Evolutionary conservation across 1,140 invertebrate species (phyloP), one percentile per base, ranked within the genome.

Genomic region (Homalodisca vitripennis): DNA sequence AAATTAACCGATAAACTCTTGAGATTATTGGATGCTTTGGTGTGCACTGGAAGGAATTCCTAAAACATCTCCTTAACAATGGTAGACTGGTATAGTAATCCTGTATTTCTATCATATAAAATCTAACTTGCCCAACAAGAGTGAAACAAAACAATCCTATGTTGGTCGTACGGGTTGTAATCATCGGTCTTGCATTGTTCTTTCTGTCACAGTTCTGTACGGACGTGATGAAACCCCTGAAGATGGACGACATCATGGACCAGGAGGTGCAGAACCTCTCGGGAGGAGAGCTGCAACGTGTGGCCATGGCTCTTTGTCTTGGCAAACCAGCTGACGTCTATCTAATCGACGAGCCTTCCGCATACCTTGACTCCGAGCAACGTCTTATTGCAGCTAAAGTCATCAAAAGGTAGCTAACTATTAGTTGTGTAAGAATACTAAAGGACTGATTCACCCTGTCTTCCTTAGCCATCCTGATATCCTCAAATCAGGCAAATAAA

Each of bases 241-340:
- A 95, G 79, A 98, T 99, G 71, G 98, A 99, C 72, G 93, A 94
- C 76, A 94, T 99, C 30, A 96, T 99, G 83, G 98, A 99, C 81
- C 96, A 99, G 80, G 97, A 99, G 81, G 95, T 99, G 10, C 96
- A 98, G 78, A 98, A 99, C 82, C 84, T 99, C 47, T 99, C 98
- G 77, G 98, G 98, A 82, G 98, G 98, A 84, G 98, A 99, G 83
- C 88, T 99, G 82, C 98, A 99, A 82, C 87, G 98, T 77, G 95
- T 99, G 14, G 98, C 98, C 3, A 80, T 99, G 73, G 91, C 95
- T 47, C 84, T 99, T 1, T 99, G 98, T 79, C 84, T 99, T 1
- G 98, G 98, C 46, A 99, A 98, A 83, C 97, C 98, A 0, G 98
- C 98, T 2, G 96, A 99, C 82, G 97, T 99, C 3, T 99, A 99